Base-by-base conservation (phyloP, 92 coral and sea anemone genomes). In the Umimayanthus kanabou region DNA sequence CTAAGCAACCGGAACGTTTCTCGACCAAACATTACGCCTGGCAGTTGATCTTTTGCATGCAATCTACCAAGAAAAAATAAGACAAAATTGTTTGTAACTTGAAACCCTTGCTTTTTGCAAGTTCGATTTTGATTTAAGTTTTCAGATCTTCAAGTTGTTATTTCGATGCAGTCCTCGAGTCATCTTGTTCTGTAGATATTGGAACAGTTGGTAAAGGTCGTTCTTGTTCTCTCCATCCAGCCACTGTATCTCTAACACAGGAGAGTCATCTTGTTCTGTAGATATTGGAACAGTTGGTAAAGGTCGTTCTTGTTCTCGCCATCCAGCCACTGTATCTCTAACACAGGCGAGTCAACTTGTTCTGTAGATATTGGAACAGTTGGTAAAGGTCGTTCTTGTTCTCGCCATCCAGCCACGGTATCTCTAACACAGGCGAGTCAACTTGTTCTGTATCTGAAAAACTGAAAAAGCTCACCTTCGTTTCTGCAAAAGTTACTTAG, bases 331-430 rank as follows among this genome's bases (percentile, higher is more conserved):
- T 87, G 90, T 89, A 97, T 94, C 73, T 88, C 93, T 22, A 95
- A 80, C 70, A 94, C 88, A 42, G 87, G 86, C 30, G 73, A 22
- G 22, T 90, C 91, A 33, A 0, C 37, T 2, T 33, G 37, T 33
- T 33, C 37, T 94, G 95, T 73, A 97, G 93, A 82, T 81, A 97
- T 88, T 97, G 99, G 88, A 91, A 95, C 57, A 97, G 89, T 89
- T 97, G 99, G 85, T 97, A 97, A 77, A 97, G 90, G 72, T 96
- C 91, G 61, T 97, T 97, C 87, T 93, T 93, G 82, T 95, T 91
- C 79, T 89, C 85, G 73, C 96, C 99, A 29, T 85, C 89, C 45
- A 95, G 78, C 94, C 97, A 97, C 76, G 85, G 90, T 89, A 97
- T 94, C 73, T 88, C 93, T 22, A 95, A 80, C 70, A 94, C 88